Evolutionary conservation across 2,797 vertebrate species (phyloP), one percentile per base, ranked within the genome.

Genomic region (Decapterus maruadsi): DNA sequence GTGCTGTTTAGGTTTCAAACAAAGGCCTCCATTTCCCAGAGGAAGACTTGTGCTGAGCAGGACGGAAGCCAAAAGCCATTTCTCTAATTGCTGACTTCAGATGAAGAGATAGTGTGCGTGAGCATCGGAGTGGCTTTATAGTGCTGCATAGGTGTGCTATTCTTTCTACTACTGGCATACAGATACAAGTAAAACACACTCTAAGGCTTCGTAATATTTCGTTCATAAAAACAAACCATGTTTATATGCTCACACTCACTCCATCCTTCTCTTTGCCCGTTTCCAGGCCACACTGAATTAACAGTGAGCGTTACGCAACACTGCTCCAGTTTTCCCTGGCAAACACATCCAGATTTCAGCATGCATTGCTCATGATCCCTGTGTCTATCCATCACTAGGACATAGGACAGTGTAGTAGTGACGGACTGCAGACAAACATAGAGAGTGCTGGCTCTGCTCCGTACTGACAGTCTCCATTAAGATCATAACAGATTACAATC

Each of bases 261-360:
- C 31, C 5, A 46, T 79, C 66, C 58, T 42, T 48, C 58, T 80
- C 59, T 38, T 55, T 57, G 45, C 54, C 12, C 62, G 55, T 72
- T 65, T 73, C 36, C 55, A 78, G 62, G 58, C 58, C 66, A 58
- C 26, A 64, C 42, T 65, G 50, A 82, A 80, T 73, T 73, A 85
- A 77, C 65, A 20, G 80, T 51, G 34, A 66, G 53, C 6, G 22
- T 95, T 92, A 94, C 29, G 65, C 45, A 93, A 93, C 89, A 65
- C 58, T 72, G 85, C 73, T 86, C 80, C 63, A 87, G 83, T 86
- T 90, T 72, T 16, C 65, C 14, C 40, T 58, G 40, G 55, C 59
- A 78, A 77, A 79, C 54, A 66, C 81, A 83, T 77, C 78, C 82
- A 55, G 68, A 81, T 75, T 85, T 67, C 63, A 57, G 75, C 58